A percentile compares a stretch with the other conserved stretches of the same genome.
These are phyloP conservation scores for Labroides dimidiatus DNA, from an alignment of 2,797 vertebrate species.

Conservation along the genomic window DNA sequence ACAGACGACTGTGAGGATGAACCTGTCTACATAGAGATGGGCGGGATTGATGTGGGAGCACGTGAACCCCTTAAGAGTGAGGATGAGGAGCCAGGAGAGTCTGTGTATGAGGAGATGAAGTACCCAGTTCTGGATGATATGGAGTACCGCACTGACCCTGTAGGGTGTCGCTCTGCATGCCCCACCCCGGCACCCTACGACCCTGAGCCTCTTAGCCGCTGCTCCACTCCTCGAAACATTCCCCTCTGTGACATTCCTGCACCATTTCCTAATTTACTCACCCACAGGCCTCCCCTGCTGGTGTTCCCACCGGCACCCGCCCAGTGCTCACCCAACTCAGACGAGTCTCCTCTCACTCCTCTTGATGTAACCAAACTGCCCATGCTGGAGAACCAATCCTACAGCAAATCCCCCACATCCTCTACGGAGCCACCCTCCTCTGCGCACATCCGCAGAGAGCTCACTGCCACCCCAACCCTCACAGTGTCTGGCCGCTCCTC, in stretches of 20 bases:
- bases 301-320: constrained; percentile 97
- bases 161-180: constrained; percentile 93
- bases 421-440: constrained; percentile 84
- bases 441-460: constrained; percentile 89
- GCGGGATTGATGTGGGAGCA: constrained; percentile 89
- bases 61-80: constrained; percentile 88
- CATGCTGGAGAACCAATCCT: constrained; percentile 92
- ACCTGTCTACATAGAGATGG: constrained; percentile 99
- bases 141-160: constrained; percentile 90
- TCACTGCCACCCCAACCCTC: constrained; percentile 88
- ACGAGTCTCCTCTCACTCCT: constrained; percentile 97
- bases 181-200: constrained; percentile 95
- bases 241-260: constrained; percentile 96
- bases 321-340: constrained; percentile 97
- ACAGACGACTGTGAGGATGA: constrained; percentile 91
- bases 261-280: constrained; percentile 97
- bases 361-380: constrained; percentile 94
- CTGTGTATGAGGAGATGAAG: constrained; percentile 99
- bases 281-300: constrained; percentile 94
- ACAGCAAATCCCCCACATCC: constrained; percentile 94
- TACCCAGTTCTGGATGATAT: constrained; percentile 95
- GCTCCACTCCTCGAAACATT: constrained; percentile 92
- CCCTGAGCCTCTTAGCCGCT: constrained; percentile 89
- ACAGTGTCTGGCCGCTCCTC: constrained; percentile 91
- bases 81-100: constrained; percentile 95